phyloP scores from a whole-genome alignment of 1,140 invertebrate genomes.

The Metaphire vulgaris region DNA sequence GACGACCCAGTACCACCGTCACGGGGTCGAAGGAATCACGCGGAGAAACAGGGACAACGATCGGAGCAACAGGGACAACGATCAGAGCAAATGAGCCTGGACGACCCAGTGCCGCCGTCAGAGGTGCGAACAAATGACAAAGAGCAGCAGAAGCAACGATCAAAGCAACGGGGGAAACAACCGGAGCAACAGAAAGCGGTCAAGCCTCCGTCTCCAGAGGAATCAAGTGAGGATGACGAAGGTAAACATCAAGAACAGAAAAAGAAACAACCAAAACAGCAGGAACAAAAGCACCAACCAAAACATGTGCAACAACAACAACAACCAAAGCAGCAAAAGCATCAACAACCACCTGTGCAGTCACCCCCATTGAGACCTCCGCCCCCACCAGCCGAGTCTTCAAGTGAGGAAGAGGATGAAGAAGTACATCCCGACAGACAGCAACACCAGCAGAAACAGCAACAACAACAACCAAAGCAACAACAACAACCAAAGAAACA shows the following conservation, averaged over 20 bases:
- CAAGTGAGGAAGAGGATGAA: background rate
- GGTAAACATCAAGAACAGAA: slow-evolving; percentile 17
- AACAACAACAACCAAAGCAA: no score
- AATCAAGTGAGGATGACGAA: slow-evolving; percentile 4
- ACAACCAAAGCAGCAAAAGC: background rate
- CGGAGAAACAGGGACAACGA: no score
- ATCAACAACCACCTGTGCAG: background rate
- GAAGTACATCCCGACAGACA: slow-evolving; percentile 12
- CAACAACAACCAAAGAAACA: background rate
- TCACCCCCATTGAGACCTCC: background rate
- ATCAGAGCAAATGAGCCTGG: no score
- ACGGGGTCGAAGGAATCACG: no score
- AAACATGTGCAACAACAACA: no score
- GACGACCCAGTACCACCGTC: no score
- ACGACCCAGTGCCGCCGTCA: background rate
- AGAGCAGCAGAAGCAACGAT: no score
- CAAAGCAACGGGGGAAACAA: background rate
- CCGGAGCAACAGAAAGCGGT: no score
- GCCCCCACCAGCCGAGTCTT: background rate
- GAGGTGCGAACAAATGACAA: no score
- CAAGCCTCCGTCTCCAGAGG: background rate
- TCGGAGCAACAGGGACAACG: no score
- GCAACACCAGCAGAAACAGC: no score
- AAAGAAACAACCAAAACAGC: background rate
- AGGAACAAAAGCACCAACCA: background rate